phyloP scores from a whole-genome alignment of 2,888 invertebrate genomes.

The Tinea trinotella region DNA sequence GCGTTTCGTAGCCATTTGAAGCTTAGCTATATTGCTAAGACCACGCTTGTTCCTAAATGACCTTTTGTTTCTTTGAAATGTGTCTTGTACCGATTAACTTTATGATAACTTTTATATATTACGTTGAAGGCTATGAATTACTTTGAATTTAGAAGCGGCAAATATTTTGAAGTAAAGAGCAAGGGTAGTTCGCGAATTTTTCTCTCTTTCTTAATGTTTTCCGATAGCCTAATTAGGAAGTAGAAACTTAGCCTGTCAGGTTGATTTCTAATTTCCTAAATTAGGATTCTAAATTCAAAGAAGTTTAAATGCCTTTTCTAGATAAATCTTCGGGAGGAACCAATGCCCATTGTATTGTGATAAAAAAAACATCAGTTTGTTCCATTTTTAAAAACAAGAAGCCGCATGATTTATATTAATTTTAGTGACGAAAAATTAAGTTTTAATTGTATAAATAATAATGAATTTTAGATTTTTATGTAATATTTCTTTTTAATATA shows the following conservation, averaged over 20 bases:
- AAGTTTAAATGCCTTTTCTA: no score
- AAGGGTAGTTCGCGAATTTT: no score
- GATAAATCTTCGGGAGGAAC: constrained; percentile 32
- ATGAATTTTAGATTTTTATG: constrained; percentile 34
- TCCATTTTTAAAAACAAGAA: not conserved
- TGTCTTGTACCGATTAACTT: not conserved
- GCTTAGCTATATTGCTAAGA: no score
- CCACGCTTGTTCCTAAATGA: constrained; percentile 4
- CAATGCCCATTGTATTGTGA: constrained; percentile 67
- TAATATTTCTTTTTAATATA: constrained; percentile 26
- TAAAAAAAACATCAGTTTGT: constrained; percentile 32
- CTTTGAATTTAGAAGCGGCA: no score
- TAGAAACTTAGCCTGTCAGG: no score
- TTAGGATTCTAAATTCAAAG: no score
- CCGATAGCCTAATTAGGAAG: no score
- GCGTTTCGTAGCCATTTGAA: not conserved
- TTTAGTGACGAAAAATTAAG: constrained; percentile 56
- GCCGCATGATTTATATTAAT: constrained; percentile 34
- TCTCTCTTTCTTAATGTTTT: no score
- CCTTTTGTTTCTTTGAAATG: not conserved
- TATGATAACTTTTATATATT: constrained; percentile 13
- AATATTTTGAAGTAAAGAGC: no score
- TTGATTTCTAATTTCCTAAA: no score
- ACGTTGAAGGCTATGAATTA: no score
- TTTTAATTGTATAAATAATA: constrained; percentile 67